A percentile compares a stretch with the other conserved stretches of the same genome.
Conservation (phyloP, 2,797 vertebrate species). For the Oophaga sylvatica region DNA sequence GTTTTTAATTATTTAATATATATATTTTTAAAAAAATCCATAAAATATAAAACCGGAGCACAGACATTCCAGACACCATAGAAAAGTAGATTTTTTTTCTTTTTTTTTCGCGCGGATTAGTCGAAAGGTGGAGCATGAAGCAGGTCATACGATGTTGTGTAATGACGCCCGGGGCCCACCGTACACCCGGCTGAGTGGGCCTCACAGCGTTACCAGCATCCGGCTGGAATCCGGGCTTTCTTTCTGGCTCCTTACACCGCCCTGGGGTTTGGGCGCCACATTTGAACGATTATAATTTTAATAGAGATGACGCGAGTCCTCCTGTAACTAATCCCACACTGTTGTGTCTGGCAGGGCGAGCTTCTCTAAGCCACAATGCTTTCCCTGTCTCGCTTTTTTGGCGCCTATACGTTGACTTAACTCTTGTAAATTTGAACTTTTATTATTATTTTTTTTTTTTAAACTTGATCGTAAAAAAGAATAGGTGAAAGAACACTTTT, state of each 20-base stretch:
- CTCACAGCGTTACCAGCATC: neutral
- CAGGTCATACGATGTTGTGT: neutral
- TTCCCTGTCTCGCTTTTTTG: slow-evolving; percentile 9
- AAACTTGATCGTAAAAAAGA: no score
- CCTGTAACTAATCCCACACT: slow-evolving; percentile 16
- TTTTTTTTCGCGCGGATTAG: neutral
- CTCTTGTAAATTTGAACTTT: neutral
- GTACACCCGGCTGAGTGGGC: neutral
- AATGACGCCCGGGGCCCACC: neutral
- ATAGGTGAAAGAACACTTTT: no score
- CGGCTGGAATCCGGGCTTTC: neutral
- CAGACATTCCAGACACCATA: no score
- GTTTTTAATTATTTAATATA: neutral
- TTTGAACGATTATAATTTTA: slow-evolving; percentile 39
- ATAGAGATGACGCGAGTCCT: slow-evolving; percentile 42
- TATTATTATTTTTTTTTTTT: no score
- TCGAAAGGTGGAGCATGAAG: neutral
- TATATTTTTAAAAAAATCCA: no score
- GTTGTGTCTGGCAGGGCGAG: neutral
- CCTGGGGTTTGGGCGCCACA: slow-evolving; percentile 29
- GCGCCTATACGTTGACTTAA: neutral
- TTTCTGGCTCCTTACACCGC: neutral
- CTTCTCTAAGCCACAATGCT: slow-evolving; percentile 24
- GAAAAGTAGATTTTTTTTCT: no score
- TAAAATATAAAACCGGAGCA: no score